A percentile compares a stretch with the other conserved stretches of the same genome.
Evolutionary conservation across 2,888 invertebrate genomes (phyloP).

Genomic region (Blastobasis lacticolella): DNA sequence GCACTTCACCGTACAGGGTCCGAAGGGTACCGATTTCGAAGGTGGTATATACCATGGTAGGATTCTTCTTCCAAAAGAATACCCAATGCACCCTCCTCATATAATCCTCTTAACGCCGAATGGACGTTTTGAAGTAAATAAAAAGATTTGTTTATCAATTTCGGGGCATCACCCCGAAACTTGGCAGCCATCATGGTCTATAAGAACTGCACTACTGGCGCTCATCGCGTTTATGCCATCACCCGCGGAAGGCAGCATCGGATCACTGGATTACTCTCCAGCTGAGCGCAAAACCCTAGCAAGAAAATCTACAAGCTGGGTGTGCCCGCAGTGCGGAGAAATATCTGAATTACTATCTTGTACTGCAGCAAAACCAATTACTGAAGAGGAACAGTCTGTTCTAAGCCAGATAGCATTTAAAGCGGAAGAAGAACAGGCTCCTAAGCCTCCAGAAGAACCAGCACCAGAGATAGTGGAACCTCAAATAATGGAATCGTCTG

Average conservation of each 20-base stretch:
- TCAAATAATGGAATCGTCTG: slow-evolving; percentile 51
- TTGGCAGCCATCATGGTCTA: slow-evolving; percentile 98
- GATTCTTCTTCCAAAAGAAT: slow-evolving; percentile 92
- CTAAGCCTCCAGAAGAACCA: slow-evolving; percentile 47
- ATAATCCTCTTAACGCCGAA: slow-evolving; percentile 95
- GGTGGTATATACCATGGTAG: slow-evolving; percentile 94
- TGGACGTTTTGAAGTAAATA: slow-evolving; percentile 93
- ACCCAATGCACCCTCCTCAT: slow-evolving; percentile 98
- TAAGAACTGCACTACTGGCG: slow-evolving; percentile 92
- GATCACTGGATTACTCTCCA: slow-evolving; percentile 90
- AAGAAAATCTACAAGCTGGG: slow-evolving; percentile 76
- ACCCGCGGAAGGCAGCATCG: slow-evolving; percentile 91
- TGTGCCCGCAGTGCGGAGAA: slow-evolving; percentile 58
- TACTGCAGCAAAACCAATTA: slow-evolving; percentile 62
- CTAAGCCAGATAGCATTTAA: slow-evolving; percentile 68
- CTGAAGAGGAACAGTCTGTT: slow-evolving; percentile 64
- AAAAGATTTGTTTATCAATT: slow-evolving; percentile 96
- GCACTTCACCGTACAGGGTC: slow-evolving; percentile 96
- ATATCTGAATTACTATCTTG: slow-evolving; percentile 52
- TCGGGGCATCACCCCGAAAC: slow-evolving; percentile 98
- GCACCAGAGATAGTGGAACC: slow-evolving; percentile 41
- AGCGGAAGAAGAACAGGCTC: slow-evolving; percentile 59
- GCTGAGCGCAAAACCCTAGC: slow-evolving; percentile 88
- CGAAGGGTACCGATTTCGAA: slow-evolving; percentile 90
- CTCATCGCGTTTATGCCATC: slow-evolving; percentile 97